These are phyloP conservation scores for Leucania comma DNA, from an alignment of 2,888 invertebrate genomes.

Conservation along the genomic window DNA sequence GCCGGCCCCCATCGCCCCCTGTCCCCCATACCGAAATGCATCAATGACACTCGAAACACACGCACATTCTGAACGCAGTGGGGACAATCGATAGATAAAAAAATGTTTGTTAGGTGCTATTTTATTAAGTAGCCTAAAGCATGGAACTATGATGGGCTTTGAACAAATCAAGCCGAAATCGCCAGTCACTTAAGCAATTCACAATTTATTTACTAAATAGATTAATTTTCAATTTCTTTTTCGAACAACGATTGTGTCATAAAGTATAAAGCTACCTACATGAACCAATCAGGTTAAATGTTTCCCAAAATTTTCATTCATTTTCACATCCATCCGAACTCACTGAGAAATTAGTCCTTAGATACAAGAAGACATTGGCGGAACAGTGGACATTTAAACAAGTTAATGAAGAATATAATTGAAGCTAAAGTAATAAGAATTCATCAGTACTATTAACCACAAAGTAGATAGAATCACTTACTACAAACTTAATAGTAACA, in stretches of 20 bases:
- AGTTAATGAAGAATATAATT: background rate
- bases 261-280: background rate
- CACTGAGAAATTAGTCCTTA: slow-evolving; percentile 19
- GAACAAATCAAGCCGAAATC: background rate
- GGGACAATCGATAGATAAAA: slow-evolving; percentile 81
- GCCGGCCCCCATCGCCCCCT: slow-evolving; percentile 79
- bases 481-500: slow-evolving; percentile 21
- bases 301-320: slow-evolving; percentile 6
- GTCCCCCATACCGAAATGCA: slow-evolving; percentile 88
- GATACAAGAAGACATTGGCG: slow-evolving; percentile 2
- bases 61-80: slow-evolving; percentile 86
- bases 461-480: slow-evolving; percentile 22
- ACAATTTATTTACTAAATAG: background rate
- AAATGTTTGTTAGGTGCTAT: slow-evolving; percentile 68
- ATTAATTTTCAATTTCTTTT: background rate
- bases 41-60: slow-evolving; percentile 89
- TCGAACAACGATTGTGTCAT: background rate
- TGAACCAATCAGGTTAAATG: background rate
- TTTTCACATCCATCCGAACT: background rate
- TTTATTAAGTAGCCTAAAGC: slow-evolving; percentile 46
- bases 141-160: slow-evolving; percentile 12
- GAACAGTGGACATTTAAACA: background rate
- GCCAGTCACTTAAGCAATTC: background rate
- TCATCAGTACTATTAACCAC: background rate
- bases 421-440: slow-evolving; percentile 1